Conservation (phyloP, 2,888 invertebrate species). For the Diarsia brunnea region DNA sequence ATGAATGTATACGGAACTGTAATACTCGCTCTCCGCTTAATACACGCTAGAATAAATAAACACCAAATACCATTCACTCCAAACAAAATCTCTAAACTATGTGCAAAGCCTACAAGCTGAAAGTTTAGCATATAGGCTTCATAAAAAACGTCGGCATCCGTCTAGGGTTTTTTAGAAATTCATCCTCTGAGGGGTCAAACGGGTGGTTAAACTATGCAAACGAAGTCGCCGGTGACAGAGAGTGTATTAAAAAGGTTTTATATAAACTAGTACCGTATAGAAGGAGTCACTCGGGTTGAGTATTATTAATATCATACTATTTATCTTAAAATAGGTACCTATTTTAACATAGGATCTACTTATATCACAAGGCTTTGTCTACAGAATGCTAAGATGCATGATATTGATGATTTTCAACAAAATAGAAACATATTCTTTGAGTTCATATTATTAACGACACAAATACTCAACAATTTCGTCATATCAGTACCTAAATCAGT, state of each 20-base stretch:
- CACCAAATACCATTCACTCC: not conserved
- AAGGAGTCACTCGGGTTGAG: not conserved
- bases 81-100: slow-evolving; percentile 9
- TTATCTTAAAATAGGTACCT: not conserved
- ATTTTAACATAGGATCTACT: too few relatives aligned
- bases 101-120: slow-evolving; percentile 16
- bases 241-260: slow-evolving; percentile 21
- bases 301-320: not conserved
- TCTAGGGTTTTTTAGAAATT: slow-evolving; percentile 32
- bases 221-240: slow-evolving; percentile 12
- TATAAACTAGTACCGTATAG: slow-evolving; percentile 8
- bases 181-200: slow-evolving; percentile 18
- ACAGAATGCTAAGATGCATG: not conserved
- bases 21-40: not conserved
- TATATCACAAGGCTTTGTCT: not conserved
- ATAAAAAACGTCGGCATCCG: slow-evolving; percentile 17
- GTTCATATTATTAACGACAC: slow-evolving; percentile 3
- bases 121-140: slow-evolving; percentile 23
- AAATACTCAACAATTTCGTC: slow-evolving; percentile 1
- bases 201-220: slow-evolving; percentile 28
- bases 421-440: slow-evolving; percentile 1
- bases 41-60: slow-evolving; percentile 1
- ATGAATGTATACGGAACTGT: not conserved
- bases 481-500: slow-evolving; percentile 1
- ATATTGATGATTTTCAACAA: not conserved